These are phyloP conservation scores for Bombus vancouverensis DNA, from an alignment of 1,140 invertebrate genomes.

Conservation along the genomic window DNA sequence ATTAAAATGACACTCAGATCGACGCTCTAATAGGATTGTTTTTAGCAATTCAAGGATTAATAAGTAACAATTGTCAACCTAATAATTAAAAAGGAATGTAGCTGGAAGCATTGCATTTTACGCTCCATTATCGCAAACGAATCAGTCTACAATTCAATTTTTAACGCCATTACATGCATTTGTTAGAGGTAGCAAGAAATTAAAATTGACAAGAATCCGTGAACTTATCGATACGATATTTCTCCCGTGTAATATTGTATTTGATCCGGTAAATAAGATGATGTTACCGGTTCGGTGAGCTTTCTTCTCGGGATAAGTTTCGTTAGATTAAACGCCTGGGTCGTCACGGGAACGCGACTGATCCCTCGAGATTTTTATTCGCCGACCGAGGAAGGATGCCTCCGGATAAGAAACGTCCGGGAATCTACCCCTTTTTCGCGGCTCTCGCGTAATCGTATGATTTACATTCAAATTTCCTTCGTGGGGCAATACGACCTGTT, in stretches of 20 bases:
- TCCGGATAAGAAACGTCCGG: background rate
- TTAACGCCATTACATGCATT: too few species aligned
- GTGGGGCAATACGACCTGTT: background rate
- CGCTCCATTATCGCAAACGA: background rate
- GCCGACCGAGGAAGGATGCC: background rate
- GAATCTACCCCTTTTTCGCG: constrained; percentile 12
- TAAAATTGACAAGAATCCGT: background rate
- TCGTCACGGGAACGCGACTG: background rate
- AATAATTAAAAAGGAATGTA: too few species aligned
- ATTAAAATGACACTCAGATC: background rate
- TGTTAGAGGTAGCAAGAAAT: background rate
- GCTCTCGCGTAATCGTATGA: constrained; percentile 35
- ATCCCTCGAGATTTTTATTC: constrained; percentile 37
- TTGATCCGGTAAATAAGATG: constrained; percentile 28
- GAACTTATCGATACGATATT: background rate
- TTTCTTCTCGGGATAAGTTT: background rate
- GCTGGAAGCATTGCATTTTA: too few species aligned
- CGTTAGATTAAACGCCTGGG: constrained; percentile 27
- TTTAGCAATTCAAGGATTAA: background rate
- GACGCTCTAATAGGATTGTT: background rate
- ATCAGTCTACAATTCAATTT: background rate
- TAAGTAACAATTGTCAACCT: too few species aligned
- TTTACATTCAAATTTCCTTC: constrained; percentile 36
- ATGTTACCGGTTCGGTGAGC: constrained; percentile 1
- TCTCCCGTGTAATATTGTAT: background rate